Percentiles rank a stretch among this genome's conserved stretches.
Evolutionary conservation across 2,797 vertebrate genomes (phyloP).

Genomic region (Lacerta agilis): DNA sequence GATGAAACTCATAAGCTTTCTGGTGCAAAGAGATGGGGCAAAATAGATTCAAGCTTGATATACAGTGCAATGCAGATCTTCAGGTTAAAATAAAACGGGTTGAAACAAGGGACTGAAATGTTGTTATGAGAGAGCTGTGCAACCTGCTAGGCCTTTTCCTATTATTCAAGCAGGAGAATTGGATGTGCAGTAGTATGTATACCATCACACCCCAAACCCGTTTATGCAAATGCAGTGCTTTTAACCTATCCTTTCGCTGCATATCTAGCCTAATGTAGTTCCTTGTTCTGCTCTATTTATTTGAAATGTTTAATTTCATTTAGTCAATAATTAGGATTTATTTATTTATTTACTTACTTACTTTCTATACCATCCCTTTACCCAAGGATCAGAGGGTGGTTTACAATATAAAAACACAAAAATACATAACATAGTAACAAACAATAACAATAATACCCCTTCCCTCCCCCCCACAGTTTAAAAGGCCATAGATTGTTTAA

Average conservation of each 20-base stretch:
- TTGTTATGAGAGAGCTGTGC: background rate
- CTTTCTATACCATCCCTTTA: no score
- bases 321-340: no score
- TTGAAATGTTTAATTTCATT: background rate
- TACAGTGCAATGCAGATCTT: constrained; percentile 37
- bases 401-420: no score
- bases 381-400: no score
- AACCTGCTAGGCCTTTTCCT: background rate
- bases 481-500: no score
- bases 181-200: background rate
- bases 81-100: background rate
- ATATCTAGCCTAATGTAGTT: background rate
- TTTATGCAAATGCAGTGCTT: background rate
- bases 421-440: no score
- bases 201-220: background rate
- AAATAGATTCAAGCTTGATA: background rate
- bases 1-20: constrained; percentile 49
- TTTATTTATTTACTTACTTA: no score
- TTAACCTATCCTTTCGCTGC: background rate
- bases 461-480: no score
- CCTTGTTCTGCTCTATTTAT: background rate
- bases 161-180: background rate
- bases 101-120: background rate
- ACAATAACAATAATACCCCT: no score
- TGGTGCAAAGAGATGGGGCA: background rate